phyloP scores from a whole-genome alignment of 1,140 invertebrate genomes.

The Drosophila setifemur region DNA sequence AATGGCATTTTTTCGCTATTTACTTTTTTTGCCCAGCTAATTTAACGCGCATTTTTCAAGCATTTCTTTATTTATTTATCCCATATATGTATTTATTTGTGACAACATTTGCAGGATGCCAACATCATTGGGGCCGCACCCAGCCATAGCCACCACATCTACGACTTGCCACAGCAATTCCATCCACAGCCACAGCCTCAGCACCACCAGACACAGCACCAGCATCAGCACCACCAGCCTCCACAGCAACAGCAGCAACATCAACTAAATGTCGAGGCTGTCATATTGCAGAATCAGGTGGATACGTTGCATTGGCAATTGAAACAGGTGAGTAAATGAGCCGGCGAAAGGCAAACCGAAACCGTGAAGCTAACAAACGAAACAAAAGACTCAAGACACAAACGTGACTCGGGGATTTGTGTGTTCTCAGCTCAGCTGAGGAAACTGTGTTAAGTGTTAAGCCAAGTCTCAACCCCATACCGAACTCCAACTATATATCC shows the following conservation, averaged over 20 bases:
- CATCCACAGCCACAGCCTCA: constrained; percentile 31
- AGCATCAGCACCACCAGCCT: constrained; percentile 1
- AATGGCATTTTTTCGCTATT: constrained; percentile 48
- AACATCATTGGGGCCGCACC: constrained; percentile 57
- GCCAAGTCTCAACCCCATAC: constrained; percentile 13
- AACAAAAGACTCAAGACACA: constrained; percentile 71
- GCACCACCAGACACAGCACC: constrained; percentile 32
- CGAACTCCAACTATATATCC: background rate
- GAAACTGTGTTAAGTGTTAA: constrained; percentile 29
- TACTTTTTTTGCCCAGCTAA: constrained; percentile 40
- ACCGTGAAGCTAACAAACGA: background rate
- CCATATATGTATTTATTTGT: constrained; percentile 48
- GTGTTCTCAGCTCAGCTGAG: constrained; percentile 14
- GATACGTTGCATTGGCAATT: constrained; percentile 91
- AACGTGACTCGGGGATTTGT: constrained; percentile 48
- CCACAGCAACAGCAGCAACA: constrained; percentile 34
- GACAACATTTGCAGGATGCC: constrained; percentile 77
- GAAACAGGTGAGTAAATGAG: constrained; percentile 86
- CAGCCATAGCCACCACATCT: constrained; percentile 22
- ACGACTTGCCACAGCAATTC: constrained; percentile 23
- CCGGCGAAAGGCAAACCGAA: background rate
- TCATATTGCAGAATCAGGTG: constrained; percentile 88
- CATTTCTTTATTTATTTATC: constrained; percentile 26
- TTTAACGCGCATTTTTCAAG: constrained; percentile 63
- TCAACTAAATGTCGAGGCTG: constrained; percentile 85